Base-by-base conservation (phyloP, 2,888 invertebrate species). In the Antheraea yamamai region DNA sequence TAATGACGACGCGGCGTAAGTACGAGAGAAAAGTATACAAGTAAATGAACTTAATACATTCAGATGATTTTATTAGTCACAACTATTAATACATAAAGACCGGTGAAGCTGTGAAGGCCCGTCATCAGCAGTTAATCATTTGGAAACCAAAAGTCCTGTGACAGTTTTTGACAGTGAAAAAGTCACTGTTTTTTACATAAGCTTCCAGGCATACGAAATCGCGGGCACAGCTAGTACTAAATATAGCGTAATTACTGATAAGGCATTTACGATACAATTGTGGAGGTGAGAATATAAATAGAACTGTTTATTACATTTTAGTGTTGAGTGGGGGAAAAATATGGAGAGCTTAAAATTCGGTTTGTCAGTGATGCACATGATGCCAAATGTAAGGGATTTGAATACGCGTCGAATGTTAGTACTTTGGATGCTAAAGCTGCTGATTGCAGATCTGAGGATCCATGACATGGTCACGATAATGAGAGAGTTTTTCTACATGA, bases 401-500 rank as follows among this genome's bases (percentile, higher is more conserved):
- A 79, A 78, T 68, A 88, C 88, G 51, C 81, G 88, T 0, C 88
- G 89, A 73, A 75, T 85, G 73, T 79, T 92, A 20, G 81, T 89
- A 0, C 80, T 90, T 12, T 89, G 88, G 84, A 85, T 92, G 83
- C 81, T 92, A 26, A 88, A 85, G 80, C 79, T 91, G 30, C 78
- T 92, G 74, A 86, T 92, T 4, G 83, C 84, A 0, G 91, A 91
- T 74, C 78, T 88, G 30, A 85, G 89, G 74, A 82, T 91, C 39
- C 80, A 81, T 20, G 90, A 91, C 66, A 90, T 90, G 90, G 90
- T 91, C 35, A 78, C 84, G 4, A 86, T 91, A 8, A 92, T 92
- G 90, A 84, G 85, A 61, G 90, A 92, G 79, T 89, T 87, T 80
- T 87, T 91, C 72, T 90, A 87, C 75, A 82, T 87, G 81, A 86